A percentile compares a stretch with the other conserved stretches of the same genome.
phyloP scores from a whole-genome alignment of 2,888 invertebrate genomes.

The Frankliniella fusca region DNA sequence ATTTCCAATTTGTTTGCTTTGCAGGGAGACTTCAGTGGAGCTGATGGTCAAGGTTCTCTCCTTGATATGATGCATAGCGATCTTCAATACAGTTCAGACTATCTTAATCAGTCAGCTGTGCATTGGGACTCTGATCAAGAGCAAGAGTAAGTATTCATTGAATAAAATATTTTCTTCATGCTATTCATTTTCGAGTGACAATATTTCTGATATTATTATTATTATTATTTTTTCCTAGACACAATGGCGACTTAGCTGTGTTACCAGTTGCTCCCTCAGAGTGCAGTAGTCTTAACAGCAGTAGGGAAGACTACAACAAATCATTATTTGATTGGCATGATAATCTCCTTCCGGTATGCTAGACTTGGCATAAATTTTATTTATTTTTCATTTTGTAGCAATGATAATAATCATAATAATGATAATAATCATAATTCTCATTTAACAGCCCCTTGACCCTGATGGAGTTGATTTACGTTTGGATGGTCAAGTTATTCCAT shows the following conservation, averaged over 20 bases:
- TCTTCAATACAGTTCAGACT: conserved; percentile 38
- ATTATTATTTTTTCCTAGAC: conserved; percentile 40
- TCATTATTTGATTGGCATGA: conserved; percentile 52
- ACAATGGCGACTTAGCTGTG: conserved; percentile 49
- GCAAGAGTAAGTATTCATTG: conserved; percentile 42
- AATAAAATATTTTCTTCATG: not conserved
- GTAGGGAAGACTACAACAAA: conserved; percentile 50
- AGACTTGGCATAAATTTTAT: too few relatives aligned
- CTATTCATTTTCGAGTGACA: not conserved
- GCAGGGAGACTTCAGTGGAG: conserved; percentile 37
- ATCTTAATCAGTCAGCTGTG: conserved; percentile 41
- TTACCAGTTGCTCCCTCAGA: conserved; percentile 45
- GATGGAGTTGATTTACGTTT: conserved; percentile 42
- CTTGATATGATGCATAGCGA: conserved; percentile 41
- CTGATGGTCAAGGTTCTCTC: conserved; percentile 39
- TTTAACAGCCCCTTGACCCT: conserved; percentile 29
- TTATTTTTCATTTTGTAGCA: not conserved
- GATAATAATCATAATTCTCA: too few relatives aligned
- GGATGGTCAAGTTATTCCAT: conserved; percentile 39
- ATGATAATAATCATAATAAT: too few relatives aligned
- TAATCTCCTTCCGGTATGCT: conserved; percentile 45
- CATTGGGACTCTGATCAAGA: conserved; percentile 47
- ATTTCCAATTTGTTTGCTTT: conserved; percentile 40
- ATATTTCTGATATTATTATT: not conserved
- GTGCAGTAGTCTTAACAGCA: conserved; percentile 43